Conservation (phyloP, 1,140 invertebrate species). For the Drosophila ficusphila region DNA sequence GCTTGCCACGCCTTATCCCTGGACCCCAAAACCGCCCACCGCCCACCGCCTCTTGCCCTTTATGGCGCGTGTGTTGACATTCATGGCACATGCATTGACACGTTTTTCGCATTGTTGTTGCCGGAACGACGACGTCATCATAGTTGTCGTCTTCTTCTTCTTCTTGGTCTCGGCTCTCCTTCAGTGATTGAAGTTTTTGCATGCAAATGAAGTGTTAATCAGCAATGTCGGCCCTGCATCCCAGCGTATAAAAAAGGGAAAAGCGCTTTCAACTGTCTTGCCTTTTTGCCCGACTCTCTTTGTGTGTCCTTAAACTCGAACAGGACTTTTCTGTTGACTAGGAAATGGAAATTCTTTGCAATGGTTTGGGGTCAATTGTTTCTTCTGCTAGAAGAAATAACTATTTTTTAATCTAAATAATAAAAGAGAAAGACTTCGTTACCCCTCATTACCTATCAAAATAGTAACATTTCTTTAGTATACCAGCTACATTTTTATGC, state of each 20-base stretch:
- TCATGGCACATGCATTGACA: slow-evolving; percentile 55
- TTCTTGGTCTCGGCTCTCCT: slow-evolving; percentile 11
- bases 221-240: slow-evolving; percentile 16
- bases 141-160: slow-evolving; percentile 18
- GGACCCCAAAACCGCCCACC: neutral
- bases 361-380: neutral
- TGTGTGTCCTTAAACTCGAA: neutral
- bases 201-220: slow-evolving; percentile 58
- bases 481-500: no score
- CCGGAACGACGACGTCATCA: slow-evolving; percentile 12
- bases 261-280: neutral
- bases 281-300: neutral
- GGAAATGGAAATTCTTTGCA: neutral
- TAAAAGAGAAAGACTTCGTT: no score
- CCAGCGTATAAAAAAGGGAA: slow-evolving; percentile 8
- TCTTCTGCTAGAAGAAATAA: no score
- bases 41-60: no score
- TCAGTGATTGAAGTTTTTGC: slow-evolving; percentile 39
- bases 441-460: no score
- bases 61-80: slow-evolving; percentile 33
- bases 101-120: slow-evolving; percentile 42
- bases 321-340: neutral
- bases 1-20: neutral
- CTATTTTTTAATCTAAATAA: no score
- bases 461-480: no score